These are phyloP conservation scores for Parnassius smintheus DNA, from an alignment of 2,888 invertebrate genomes.

Conservation along the genomic window DNA sequence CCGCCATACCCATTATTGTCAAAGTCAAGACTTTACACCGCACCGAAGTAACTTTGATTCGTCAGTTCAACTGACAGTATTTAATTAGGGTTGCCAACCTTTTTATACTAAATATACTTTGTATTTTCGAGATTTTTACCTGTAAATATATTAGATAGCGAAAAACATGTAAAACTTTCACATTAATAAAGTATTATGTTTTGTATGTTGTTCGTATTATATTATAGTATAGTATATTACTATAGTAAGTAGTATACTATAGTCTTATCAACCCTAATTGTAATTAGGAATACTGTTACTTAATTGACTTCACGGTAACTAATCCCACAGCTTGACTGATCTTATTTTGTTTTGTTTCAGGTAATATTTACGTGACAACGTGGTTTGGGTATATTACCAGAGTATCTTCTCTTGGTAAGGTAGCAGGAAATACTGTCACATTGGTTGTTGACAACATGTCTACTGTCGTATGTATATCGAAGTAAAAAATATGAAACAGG, in stretches of 20 bases:
- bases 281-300: conserved; percentile 72
- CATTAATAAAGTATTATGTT: no score
- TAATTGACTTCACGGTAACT: conserved; percentile 69
- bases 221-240: no score
- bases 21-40: conserved; percentile 69
- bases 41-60: conserved; percentile 74
- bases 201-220: no score
- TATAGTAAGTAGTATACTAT: no score
- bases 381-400: conserved; percentile 22
- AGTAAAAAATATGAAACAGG: conserved; percentile 66
- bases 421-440: conserved; percentile 26
- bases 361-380: conserved; percentile 39
- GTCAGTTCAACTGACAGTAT: conserved; percentile 72
- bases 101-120: no score
- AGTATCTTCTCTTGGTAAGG: conserved; percentile 28
- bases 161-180: no score
- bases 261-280: conserved; percentile 30
- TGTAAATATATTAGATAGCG: no score
- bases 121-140: no score
- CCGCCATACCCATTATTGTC: conserved; percentile 76
- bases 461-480: conserved; percentile 32
- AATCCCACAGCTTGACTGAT: conserved; percentile 62
- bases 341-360: conserved; percentile 72
- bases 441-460: conserved; percentile 27
- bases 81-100: no score